Conservation (phyloP, 2,888 invertebrate genomes). For the Hofmannophila pseudospretella region DNA sequence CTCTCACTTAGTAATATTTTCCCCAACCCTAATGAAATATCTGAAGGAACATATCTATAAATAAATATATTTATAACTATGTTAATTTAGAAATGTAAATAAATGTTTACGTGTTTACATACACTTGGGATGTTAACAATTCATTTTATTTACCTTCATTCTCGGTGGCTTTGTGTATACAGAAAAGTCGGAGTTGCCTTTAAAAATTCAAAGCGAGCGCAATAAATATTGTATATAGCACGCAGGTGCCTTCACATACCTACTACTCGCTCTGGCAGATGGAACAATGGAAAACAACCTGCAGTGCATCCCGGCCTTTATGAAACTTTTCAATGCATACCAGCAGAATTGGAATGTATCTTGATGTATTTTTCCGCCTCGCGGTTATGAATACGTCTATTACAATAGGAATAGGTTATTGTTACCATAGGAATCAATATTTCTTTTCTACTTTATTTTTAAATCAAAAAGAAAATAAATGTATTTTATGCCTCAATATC, state of each 20-base stretch:
- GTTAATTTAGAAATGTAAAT: too few relatives aligned
- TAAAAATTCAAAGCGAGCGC: conserved; percentile 3
- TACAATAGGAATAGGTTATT: background rate
- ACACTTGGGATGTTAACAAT: too few relatives aligned
- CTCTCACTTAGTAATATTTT: too few relatives aligned
- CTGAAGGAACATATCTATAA: too few relatives aligned
- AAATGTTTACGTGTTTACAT: too few relatives aligned
- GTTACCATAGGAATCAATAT: too few relatives aligned
- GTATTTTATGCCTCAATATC: too few relatives aligned
- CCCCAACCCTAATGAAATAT: too few relatives aligned
- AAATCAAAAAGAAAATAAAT: too few relatives aligned
- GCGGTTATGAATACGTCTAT: background rate
- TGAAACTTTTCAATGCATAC: conserved; percentile 10
- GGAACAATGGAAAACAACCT: conserved; percentile 8
- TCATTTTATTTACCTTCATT: background rate
- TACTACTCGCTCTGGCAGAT: conserved; percentile 1
- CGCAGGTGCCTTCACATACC: background rate
- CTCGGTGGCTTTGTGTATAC: background rate
- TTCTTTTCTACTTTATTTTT: too few relatives aligned
- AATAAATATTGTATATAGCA: conserved; percentile 1
- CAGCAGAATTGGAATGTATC: background rate
- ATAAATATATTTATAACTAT: too few relatives aligned
- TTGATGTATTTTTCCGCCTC: background rate
- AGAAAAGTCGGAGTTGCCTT: background rate
- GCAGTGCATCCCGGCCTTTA: conserved; percentile 4